Evolutionary conservation across 2,113 vertebrate species (phyloP), one percentile per base, ranked within the genome.

Genomic region (Ptilorrhoa leucosticta): DNA sequence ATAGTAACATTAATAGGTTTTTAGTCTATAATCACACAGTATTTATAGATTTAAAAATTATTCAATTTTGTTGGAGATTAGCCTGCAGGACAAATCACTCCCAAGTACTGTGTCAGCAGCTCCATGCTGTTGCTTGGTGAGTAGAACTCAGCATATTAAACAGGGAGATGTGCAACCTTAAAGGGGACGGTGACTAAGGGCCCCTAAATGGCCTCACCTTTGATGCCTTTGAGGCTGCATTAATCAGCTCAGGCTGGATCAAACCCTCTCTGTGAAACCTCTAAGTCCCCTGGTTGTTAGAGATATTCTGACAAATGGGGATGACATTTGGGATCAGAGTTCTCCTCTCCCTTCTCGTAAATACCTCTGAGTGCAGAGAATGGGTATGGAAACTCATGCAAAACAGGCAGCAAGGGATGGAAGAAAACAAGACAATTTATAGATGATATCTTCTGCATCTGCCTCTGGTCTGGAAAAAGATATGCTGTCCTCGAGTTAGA

Each of bases 11-110:
- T 47, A 60, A 88, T 81, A 92, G 53, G 39, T 57, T 92, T 86
- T 87, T 96, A 94, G 66, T 83, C 89, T 90, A 56, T 72, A 82
- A 81, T 83, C 75, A 75, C 75, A 76, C 31, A 64, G 86, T 83
- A 97, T 95, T 97, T 95, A 84, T 71, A 96, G 95, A 85, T 92
- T 96, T 92, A n/a, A 37, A 90, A 97, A 89, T 94, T 22, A 94
- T 47, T 96, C 89, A 1, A 56, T 86, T 91, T 85, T 31, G 7
- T 27, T 95, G 83, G 83, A 85, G 80, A 78, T 90, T 37, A 94
- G 71, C 85, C 89, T 91, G 68, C 72, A 92, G 88, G 85, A 91
- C 83, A 85, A 91, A 79, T 69, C 37, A 24, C 35, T 77, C 60
- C 81, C 28, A 50, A 70, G 45, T 8, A 73, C 37, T 72, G n/a